Base-by-base conservation (phyloP, 2,797 vertebrate species). In the Numenius phaeopus region DNA sequence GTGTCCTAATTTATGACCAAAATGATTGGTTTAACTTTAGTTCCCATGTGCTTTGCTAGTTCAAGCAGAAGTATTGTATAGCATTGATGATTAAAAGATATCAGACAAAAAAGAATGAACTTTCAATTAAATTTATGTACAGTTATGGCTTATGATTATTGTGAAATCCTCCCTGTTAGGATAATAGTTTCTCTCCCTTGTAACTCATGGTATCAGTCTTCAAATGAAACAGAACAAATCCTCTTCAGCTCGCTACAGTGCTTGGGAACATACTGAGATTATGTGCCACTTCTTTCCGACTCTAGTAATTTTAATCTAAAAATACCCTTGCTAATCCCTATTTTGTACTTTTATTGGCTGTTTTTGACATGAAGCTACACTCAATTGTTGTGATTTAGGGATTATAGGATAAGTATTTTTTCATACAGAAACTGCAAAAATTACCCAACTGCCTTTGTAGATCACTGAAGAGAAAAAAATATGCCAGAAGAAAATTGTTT, bases 121-220 rank as follows among this genome's bases (percentile, higher is more conserved):
- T 87, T 95, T 70, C 77, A 92, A 96, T 96, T 91, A 96, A 88
- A 95, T 79, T 90, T 93, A 86, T 37, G 46, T 95, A 49, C 29
- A 54, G 47, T 64, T 90, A 77, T 73, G 76, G 95, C 92, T 96
- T 92, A 89, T 81, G 62, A 87, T 44, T 44, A 82, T 50, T 84
- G 37, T 87, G 66, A 93, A 66, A 88, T 83, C 32, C 73, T 90
- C 52, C 47, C 65, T 80, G 15, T 91, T 78, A 94, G 72, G 90
- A 92, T 93, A 96, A 96, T 87, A 59, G 59, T 34, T 69, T 94
- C 59, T 77, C 30, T 93, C 47, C 39, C 34, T 46, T 79, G 79
- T 89, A 88, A 73, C 23, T 83, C 82, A 72, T 18, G 37, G 37
- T 69, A 79, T 89, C 57, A 18, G 34, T 80, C 72, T 61, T 84